phyloP scores from a whole-genome alignment of 2,113 vertebrate species.

The Ammodytes dubius region DNA sequence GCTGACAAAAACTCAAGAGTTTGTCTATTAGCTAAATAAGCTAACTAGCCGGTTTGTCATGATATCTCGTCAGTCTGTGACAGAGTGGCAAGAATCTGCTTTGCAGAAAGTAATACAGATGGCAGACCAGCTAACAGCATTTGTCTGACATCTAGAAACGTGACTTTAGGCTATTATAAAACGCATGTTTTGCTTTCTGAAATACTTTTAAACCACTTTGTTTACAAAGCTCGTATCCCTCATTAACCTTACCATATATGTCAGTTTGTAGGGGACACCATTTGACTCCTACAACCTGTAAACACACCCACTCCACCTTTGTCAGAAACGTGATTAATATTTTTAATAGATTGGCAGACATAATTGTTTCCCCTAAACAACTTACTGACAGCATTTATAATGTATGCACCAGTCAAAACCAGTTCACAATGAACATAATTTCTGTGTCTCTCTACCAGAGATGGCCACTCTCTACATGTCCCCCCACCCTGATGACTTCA shows the following conservation, averaged over 20 bases:
- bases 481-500: conserved; percentile 89
- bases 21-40: conserved; percentile 33
- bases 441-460: conserved; percentile 50
- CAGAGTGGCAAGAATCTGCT: conserved; percentile 31
- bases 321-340: neutral
- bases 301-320: neutral
- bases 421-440: neutral
- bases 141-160: neutral
- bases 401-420: neutral
- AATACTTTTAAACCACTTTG: neutral
- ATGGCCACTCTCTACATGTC: conserved; percentile 91
- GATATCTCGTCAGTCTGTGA: conserved; percentile 47
- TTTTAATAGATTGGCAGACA: neutral
- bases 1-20: conserved; percentile 4
- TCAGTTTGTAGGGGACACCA: neutral
- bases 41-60: conserved; percentile 36
- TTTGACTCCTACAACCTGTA: neutral
- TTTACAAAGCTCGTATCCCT: neutral
- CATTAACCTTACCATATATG: neutral
- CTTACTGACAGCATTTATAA: neutral
- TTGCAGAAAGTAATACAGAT: neutral
- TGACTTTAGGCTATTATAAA: neutral
- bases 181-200: neutral
- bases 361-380: neutral
- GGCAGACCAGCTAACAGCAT: neutral